Percentiles rank a stretch among this genome's conserved stretches.
Conservation (phyloP, 2,797 vertebrate genomes). For the Cichlasoma orientale region DNA sequence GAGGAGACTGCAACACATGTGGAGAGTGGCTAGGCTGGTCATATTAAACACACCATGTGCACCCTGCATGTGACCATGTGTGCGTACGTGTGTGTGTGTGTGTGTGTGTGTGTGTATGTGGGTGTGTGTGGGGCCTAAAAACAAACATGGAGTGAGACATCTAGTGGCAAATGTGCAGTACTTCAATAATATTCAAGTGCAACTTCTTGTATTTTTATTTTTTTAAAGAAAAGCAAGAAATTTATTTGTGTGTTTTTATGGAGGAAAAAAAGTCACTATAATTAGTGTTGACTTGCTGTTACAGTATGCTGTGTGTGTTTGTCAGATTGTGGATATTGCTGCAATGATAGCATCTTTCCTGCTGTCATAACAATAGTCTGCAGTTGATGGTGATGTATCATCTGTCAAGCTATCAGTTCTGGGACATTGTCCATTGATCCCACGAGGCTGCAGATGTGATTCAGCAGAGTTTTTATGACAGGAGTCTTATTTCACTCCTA, state of each 20-base stretch:
- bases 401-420: slow-evolving; percentile 66
- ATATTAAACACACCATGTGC: slow-evolving; percentile 84
- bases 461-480: slow-evolving; percentile 37
- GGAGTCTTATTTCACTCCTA: slow-evolving; percentile 54
- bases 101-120: slow-evolving; percentile 19
- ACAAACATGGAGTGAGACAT: slow-evolving; percentile 62
- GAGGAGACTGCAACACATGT: slow-evolving; percentile 77
- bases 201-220: slow-evolving; percentile 2
- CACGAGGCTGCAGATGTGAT: slow-evolving; percentile 57
- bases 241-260: slow-evolving; percentile 28
- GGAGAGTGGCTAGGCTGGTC: slow-evolving; percentile 75
- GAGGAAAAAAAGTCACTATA: background rate
- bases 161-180: slow-evolving; percentile 59
- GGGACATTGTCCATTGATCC: slow-evolving; percentile 60
- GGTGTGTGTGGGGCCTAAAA: slow-evolving; percentile 35
- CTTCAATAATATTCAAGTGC: slow-evolving; percentile 40
- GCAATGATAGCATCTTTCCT: slow-evolving; percentile 65
- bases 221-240: slow-evolving; percentile 17
- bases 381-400: slow-evolving; percentile 70
- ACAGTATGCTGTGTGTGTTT: slow-evolving; percentile 23
- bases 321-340: slow-evolving; percentile 68
- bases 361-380: slow-evolving; percentile 71
- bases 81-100: slow-evolving; percentile 9
- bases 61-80: slow-evolving; percentile 68
- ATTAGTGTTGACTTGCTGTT: slow-evolving; percentile 27